phyloP scores from a whole-genome alignment of 2,797 vertebrate genomes.

The Cichlasoma orientale region DNA sequence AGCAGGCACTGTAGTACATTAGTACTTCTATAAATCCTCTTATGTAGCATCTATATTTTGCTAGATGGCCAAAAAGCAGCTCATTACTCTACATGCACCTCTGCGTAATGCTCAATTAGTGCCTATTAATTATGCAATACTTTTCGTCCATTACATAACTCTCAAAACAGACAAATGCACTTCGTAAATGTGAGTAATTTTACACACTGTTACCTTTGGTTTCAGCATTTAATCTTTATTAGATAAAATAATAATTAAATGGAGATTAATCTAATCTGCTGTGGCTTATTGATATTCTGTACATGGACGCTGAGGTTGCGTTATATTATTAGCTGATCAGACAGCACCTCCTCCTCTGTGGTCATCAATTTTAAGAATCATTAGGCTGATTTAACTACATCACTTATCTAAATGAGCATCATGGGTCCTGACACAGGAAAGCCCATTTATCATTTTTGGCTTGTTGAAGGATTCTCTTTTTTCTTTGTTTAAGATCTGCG shows the following conservation, averaged over 20 bases:
- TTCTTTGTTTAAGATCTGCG: neutral
- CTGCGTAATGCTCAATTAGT: neutral
- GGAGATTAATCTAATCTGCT: conserved; percentile 7
- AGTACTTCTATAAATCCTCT: neutral
- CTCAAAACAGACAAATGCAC: neutral
- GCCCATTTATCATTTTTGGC: neutral
- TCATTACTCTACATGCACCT: neutral
- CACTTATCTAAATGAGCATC: conserved; percentile 20
- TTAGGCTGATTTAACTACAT: neutral
- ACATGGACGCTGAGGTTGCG: neutral
- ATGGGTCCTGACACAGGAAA: neutral
- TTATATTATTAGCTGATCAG: neutral
- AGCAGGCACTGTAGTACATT: neutral
- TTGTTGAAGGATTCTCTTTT: neutral
- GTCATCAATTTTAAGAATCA: conserved; percentile 3
- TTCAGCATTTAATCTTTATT: conserved; percentile 4
- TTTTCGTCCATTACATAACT: neutral
- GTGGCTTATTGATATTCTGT: neutral
- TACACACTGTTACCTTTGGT: neutral
- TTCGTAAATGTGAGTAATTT: neutral
- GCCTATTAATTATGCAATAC: neutral
- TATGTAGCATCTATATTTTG: neutral
- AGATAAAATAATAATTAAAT: neutral
- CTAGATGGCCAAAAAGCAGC: neutral
- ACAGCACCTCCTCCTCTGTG: neutral